A percentile compares a stretch with the other conserved stretches of the same genome.
These are phyloP conservation scores for Syngnathoides biaculeatus DNA, from an alignment of 2,113 vertebrate species.

Conservation along the genomic window DNA sequence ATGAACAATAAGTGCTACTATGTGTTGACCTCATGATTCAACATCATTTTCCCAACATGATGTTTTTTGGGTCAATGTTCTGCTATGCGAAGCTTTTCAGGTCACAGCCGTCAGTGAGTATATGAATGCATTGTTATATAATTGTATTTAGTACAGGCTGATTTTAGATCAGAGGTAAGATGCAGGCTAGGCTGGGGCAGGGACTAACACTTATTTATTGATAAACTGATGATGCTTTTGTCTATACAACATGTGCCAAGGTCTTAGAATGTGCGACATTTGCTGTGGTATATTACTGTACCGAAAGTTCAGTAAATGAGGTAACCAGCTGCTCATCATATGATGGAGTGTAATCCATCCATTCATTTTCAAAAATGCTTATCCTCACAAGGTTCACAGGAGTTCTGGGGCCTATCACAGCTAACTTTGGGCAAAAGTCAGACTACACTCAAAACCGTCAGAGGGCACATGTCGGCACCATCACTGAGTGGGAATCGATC, in stretches of 20 bases:
- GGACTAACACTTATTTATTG: background rate
- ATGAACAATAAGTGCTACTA: slow-evolving; percentile 11
- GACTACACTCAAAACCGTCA: too few species aligned
- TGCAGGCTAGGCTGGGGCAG: background rate
- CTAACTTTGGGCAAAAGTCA: too few species aligned
- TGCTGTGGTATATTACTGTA: too few species aligned
- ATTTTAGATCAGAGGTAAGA: too few species aligned
- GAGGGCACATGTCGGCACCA: too few species aligned
- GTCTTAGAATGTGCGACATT: too few species aligned
- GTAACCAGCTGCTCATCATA: background rate
- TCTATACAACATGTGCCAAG: too few species aligned
- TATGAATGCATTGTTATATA: background rate
- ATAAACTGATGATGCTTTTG: background rate
- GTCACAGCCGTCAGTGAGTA: slow-evolving; percentile 60
- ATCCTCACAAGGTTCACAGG: too few species aligned
- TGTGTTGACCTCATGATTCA: slow-evolving; percentile 1
- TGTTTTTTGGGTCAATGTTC: slow-evolving; percentile 39
- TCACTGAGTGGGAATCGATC: too few species aligned
- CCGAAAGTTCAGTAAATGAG: too few species aligned
- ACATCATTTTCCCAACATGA: slow-evolving; percentile 25
- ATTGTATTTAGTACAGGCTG: background rate
- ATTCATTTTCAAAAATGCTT: too few species aligned
- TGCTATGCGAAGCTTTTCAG: slow-evolving; percentile 35
- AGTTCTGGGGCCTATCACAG: too few species aligned
- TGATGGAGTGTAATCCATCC: background rate